Base-by-base conservation (phyloP, 2,797 vertebrate genomes). In the Taeniopygia guttata region DNA sequence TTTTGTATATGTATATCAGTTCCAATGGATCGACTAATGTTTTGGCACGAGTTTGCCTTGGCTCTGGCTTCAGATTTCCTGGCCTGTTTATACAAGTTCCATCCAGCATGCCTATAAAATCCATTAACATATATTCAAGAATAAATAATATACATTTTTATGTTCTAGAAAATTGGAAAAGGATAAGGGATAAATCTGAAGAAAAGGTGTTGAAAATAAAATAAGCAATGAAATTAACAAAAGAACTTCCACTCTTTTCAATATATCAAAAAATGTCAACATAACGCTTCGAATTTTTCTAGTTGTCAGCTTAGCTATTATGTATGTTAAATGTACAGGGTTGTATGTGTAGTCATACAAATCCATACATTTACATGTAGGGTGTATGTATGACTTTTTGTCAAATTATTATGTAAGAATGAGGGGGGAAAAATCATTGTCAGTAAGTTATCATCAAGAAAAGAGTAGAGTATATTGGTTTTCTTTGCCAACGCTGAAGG, bases 1-100 rank as follows among this genome's bases (percentile, higher is more conserved):
- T 89, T 96, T 96, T 94, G 92, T 92, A 94, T 85, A 43, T 68
- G 70, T 92, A 94, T 97, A 93, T 94, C 95, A 95, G 89, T 95
- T 97, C 87, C 95, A 95, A 82, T 95, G 93, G 93, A 88, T 96
- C 67, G 13, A 75, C 72, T 97, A 97, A 97, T 93, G 63, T 52
- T 93, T 93, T 96, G 93, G 95, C 84, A 54, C 67, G 59, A 76
- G 16, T 49, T 87, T 90, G 40, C 48, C 55, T 94, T 96, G 96
- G 92, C 93, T 91, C 68, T 82, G 67, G 51, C 46, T 95, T 90
- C 75, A 75, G 32, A 76, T 91, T 81, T 76, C 86, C 73, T 94
- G 84, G 66, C 52, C 74, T 79, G 56, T 87, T 90, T 90, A 51
- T 46, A 64, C 17, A 69, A 75, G n/a, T 64, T 90, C 52, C 40